Percentiles rank a stretch among this genome's conserved stretches.
Evolutionary conservation across 2,113 vertebrate species (phyloP).

Genomic region (Xiphorhynchus elegans): DNA sequence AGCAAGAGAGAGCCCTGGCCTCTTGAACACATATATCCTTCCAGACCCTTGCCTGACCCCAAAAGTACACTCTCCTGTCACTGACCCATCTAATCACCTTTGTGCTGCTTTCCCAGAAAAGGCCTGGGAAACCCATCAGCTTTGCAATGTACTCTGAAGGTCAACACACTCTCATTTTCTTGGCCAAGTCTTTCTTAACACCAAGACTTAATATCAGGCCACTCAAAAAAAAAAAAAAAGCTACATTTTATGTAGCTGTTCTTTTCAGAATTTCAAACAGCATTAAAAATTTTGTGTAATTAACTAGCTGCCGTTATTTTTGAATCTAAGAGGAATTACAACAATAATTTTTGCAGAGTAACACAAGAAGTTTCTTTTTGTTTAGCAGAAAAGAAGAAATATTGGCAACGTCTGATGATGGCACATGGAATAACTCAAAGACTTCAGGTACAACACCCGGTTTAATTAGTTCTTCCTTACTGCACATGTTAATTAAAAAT

Average conservation of each 20-base stretch:
- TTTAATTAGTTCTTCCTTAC: slow-evolving; percentile 60
- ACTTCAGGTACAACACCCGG: slow-evolving; percentile 59
- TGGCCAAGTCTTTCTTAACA: slow-evolving; percentile 11
- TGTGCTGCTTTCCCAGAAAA: slow-evolving; percentile 44
- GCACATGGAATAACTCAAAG: slow-evolving; percentile 68
- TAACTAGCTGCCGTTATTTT: not conserved
- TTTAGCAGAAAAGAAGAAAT: slow-evolving; percentile 81
- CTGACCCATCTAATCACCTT: slow-evolving; percentile 59
- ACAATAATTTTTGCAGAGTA: slow-evolving; percentile 45
- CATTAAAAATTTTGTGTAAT: not conserved
- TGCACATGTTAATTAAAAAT: slow-evolving; percentile 36
- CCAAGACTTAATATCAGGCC: not conserved
- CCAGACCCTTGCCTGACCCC: slow-evolving; percentile 45
- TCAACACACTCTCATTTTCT: slow-evolving; percentile 38
- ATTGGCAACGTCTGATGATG: slow-evolving; percentile 38
- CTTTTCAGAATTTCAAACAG: not conserved
- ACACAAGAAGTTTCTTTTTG: slow-evolving; percentile 42
- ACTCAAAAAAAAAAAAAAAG: not conserved
- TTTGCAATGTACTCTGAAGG: slow-evolving; percentile 39
- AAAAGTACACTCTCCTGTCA: slow-evolving; percentile 30
- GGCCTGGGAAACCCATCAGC: slow-evolving; percentile 26
- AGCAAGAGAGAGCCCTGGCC: not conserved
- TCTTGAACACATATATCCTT: slow-evolving; percentile 11
- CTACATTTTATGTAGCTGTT: not conserved
- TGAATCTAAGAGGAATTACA: not conserved